phyloP scores from a whole-genome alignment of 2,113 vertebrate species.

The Corythornis cristatus region DNA sequence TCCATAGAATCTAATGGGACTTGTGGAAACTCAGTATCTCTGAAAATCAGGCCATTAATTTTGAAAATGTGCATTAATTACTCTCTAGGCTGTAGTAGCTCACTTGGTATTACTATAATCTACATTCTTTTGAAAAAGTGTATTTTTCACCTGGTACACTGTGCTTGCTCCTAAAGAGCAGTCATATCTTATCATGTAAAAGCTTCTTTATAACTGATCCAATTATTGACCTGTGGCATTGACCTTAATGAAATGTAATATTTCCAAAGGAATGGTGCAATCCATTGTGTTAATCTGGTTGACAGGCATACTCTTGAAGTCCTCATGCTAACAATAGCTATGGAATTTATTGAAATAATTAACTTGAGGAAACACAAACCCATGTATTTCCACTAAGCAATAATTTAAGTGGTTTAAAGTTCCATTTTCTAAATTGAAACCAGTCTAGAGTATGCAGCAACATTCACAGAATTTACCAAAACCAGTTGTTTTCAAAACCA shows the following conservation, averaged over 20 bases:
- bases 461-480: neutral
- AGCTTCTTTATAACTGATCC: constrained; percentile 53
- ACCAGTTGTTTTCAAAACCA: neutral
- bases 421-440: neutral
- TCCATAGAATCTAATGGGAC: constrained; percentile 27
- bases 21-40: constrained; percentile 15
- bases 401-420: neutral
- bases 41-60: constrained; percentile 67
- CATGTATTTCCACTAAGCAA: neutral
- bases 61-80: constrained; percentile 66
- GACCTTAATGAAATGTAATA: constrained; percentile 65
- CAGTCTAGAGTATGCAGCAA: neutral
- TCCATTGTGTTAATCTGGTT: constrained; percentile 56
- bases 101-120: constrained; percentile 43
- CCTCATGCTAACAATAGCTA: constrained; percentile 12
- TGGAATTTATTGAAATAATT: constrained; percentile 41
- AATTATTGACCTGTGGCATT: constrained; percentile 63
- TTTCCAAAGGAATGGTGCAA: constrained; percentile 51
- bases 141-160: constrained; percentile 34
- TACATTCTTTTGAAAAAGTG: constrained; percentile 49
- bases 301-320: constrained; percentile 44
- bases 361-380: constrained; percentile 3
- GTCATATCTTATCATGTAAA: constrained; percentile 59
- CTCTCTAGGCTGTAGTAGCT: constrained; percentile 44
- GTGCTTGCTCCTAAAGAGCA: constrained; percentile 24